These are phyloP conservation scores for Lasius fuliginosus DNA, from an alignment of 2,888 invertebrate species.

Conservation along the genomic window DNA sequence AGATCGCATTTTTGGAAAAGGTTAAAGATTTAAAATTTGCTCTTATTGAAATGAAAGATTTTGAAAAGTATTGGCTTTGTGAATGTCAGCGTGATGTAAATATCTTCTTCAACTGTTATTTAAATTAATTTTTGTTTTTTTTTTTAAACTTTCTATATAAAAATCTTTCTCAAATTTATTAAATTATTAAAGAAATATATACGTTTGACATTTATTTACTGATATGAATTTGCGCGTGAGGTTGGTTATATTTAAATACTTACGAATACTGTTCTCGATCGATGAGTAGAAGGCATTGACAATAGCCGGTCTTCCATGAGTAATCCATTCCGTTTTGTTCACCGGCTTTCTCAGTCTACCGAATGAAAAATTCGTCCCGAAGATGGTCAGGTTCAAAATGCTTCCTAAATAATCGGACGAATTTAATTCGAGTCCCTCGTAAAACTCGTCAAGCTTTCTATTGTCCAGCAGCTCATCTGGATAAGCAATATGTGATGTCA, in stretches of 20 bases:
- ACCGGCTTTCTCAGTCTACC: constrained; percentile 87
- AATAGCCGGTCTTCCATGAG: constrained; percentile 86
- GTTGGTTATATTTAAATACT: constrained; percentile 73
- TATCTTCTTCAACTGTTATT: not conserved
- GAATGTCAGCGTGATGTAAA: not conserved
- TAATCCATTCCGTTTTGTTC: constrained; percentile 87
- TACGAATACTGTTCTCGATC: constrained; percentile 88
- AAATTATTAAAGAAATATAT: not conserved
- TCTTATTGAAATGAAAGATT: not conserved
- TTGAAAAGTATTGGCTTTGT: not conserved
- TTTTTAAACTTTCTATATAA: not conserved
- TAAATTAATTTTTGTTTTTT: not conserved
- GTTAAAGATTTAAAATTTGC: not conserved
- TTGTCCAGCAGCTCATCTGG: constrained; percentile 96
- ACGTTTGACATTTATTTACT: not conserved
- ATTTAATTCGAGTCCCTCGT: constrained; percentile 87
- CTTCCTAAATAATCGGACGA: constrained; percentile 86
- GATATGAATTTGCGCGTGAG: not conserved
- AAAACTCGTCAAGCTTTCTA: constrained; percentile 93
- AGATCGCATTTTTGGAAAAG: not conserved
- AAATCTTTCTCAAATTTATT: not conserved
- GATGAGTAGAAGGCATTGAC: constrained; percentile 88
- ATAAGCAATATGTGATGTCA: constrained; percentile 97
- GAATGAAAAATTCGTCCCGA: constrained; percentile 87
- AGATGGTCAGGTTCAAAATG: constrained; percentile 87